Conservation (phyloP, 2,113 vertebrate species). For the Microtus ochrogaster region DNA sequence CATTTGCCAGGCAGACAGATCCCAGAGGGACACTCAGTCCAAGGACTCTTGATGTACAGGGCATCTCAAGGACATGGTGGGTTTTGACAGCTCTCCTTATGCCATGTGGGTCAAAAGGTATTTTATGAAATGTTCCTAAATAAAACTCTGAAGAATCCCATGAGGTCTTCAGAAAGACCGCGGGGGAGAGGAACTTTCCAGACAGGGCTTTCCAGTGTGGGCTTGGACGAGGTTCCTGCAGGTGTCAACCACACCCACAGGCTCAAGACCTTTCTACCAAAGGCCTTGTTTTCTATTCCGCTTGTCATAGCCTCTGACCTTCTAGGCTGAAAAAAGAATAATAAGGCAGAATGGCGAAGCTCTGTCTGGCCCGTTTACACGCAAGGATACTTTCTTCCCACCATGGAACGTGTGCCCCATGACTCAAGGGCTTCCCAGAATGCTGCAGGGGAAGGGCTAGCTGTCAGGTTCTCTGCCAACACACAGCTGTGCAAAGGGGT, state of each 20-base stretch:
- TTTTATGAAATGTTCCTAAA: constrained; percentile 55
- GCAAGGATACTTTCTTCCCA: background rate
- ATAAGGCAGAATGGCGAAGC: background rate
- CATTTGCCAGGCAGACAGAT: background rate
- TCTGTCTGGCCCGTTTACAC: background rate
- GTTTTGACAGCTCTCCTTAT: background rate
- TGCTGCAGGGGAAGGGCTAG: no score
- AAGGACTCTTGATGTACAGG: background rate
- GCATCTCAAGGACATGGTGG: background rate
- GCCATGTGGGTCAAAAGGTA: constrained; percentile 23
- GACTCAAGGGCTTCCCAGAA: background rate
- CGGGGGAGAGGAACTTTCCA: background rate
- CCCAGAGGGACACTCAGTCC: background rate
- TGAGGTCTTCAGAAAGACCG: background rate
- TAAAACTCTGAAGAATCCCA: background rate
- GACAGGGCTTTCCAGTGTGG: background rate
- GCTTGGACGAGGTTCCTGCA: background rate
- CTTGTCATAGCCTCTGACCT: background rate
- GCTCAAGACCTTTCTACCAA: background rate
- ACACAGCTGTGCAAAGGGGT: background rate
- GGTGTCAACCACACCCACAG: background rate
- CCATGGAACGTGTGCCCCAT: no score
- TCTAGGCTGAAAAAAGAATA: background rate
- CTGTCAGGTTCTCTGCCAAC: accelerated
- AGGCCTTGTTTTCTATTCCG: background rate